Conservation (phyloP, 2,113 vertebrate genomes). For the Myocastor coypus region DNA sequence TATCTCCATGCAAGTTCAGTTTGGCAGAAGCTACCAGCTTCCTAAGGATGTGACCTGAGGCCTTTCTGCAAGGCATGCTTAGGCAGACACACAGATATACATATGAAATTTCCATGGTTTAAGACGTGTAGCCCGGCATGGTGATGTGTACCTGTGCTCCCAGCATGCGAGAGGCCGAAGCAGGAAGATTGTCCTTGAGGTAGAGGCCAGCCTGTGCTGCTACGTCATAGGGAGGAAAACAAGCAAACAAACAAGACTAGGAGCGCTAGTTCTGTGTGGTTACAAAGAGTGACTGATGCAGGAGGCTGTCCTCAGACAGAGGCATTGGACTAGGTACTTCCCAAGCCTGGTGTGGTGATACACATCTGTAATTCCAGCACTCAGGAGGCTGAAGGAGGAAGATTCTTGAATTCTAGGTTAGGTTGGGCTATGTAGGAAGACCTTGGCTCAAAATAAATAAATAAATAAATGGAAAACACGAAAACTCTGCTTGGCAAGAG, state of each 20-base stretch:
- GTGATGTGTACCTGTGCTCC: not conserved
- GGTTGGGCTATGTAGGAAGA: not conserved
- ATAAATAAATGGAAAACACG: not conserved
- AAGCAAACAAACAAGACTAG: no score
- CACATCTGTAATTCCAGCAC: not conserved
- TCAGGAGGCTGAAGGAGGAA: not conserved
- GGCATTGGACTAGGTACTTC: not conserved
- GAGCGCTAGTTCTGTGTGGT: slow-evolving; percentile 36
- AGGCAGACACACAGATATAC: not conserved
- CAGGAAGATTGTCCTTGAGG: not conserved
- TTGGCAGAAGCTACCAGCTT: not conserved
- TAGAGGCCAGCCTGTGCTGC: not conserved
- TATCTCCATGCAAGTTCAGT: not conserved
- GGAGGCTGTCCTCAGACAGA: slow-evolving; percentile 86
- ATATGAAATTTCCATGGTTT: not conserved
- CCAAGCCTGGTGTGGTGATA: not conserved
- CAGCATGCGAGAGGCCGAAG: not conserved
- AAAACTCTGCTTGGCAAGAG: no score
- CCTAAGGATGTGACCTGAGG: not conserved
- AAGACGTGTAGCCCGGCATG: not conserved
- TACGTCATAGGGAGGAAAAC: not conserved
- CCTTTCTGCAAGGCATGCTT: not conserved
- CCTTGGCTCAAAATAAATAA: not conserved
- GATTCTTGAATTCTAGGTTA: not conserved
- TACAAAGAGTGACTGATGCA: slow-evolving; percentile 89